These are phyloP conservation scores for Penaeus vannamei DNA, from an alignment of 1,140 invertebrate genomes.

Conservation along the genomic window DNA sequence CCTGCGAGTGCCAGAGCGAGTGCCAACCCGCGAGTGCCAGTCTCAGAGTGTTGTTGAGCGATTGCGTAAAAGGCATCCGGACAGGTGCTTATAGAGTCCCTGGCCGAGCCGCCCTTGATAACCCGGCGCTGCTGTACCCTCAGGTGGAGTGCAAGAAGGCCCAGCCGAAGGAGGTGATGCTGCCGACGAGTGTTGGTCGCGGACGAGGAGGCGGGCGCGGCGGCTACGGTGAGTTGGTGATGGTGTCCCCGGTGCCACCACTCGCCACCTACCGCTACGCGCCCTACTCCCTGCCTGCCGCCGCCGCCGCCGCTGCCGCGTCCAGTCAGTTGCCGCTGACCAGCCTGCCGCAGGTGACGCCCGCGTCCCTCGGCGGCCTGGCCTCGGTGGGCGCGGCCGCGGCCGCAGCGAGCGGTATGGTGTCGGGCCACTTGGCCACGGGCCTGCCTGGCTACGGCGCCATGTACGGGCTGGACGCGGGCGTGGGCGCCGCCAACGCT, in stretches of 20 bases:
- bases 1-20: too few species aligned
- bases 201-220: conserved; percentile 91
- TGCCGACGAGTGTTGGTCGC: conserved; percentile 93
- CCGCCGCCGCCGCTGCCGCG: conserved; percentile 74
- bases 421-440: conserved; percentile 56
- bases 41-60: too few species aligned
- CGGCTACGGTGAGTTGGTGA: conserved; percentile 93
- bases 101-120: too few species aligned
- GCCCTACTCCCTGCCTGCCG: conserved; percentile 77
- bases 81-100: too few species aligned
- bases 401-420: conserved; percentile 56
- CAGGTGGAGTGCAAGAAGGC: conserved; percentile 99
- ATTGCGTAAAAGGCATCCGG: too few species aligned
- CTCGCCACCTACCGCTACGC: conserved; percentile 75
- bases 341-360: conserved; percentile 72
- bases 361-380: conserved; percentile 66
- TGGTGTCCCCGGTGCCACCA: conserved; percentile 78
- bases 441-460: conserved; percentile 67
- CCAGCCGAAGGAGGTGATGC: conserved; percentile 99
- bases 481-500: conserved; percentile 61
- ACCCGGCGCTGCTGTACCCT: not conserved
- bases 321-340: conserved; percentile 71
- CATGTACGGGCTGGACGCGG: conserved; percentile 62
- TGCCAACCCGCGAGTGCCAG: too few species aligned
- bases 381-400: conserved; percentile 62